Evolutionary conservation across 2,888 invertebrate species (phyloP), one percentile per base, ranked within the genome.

Genomic region (Phyllotreta cruciferae): DNA sequence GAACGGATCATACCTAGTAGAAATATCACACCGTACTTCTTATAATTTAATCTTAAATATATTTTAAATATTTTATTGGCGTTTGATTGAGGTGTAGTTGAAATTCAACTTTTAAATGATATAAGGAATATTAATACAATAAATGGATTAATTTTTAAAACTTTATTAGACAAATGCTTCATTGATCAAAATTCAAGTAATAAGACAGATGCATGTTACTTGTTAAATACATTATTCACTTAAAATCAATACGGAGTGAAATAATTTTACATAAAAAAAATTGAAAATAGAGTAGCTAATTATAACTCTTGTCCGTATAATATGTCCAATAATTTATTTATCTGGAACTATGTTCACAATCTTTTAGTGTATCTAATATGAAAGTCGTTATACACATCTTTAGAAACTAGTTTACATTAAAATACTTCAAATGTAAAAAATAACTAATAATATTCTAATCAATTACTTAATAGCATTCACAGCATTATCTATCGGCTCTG

Each of bases 21-120:
- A 80, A 93, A 91, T 76, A 92, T 94, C 60, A 97, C 97, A 67
- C 98, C 99, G 13, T 99, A 99, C 84, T 99, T 99, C 84, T 90
- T 98, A 83, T 98, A 89, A 80, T 64, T 60, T 56, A 60, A 60
- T 64, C 49, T 53, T 58, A 55, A 64, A 55, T 61, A 61, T 61
- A 64, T 61, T 61, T 64, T 61, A 56, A 64, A 61, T 56, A 10
- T 64, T 50, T 57, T 53, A 61, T 47, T 39, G 24, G 24, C 24
- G 24, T 24, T 24, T 24, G 24, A 24, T 24, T 24, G 1, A 3
- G 24, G n/a, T n/a, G n/a, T n/a, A n/a, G n/a, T n/a, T n/a, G n/a
- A n/a, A n/a, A n/a, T n/a, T n/a, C n/a, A n/a, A n/a, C n/a, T n/a
- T n/a, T n/a, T n/a, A n/a, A n/a, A n/a, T n/a, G n/a, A n/a, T n/a